Evolutionary conservation across 2,113 vertebrate genomes (phyloP), one percentile per base, ranked within the genome.

Genomic region (Pseudorasbora parva): DNA sequence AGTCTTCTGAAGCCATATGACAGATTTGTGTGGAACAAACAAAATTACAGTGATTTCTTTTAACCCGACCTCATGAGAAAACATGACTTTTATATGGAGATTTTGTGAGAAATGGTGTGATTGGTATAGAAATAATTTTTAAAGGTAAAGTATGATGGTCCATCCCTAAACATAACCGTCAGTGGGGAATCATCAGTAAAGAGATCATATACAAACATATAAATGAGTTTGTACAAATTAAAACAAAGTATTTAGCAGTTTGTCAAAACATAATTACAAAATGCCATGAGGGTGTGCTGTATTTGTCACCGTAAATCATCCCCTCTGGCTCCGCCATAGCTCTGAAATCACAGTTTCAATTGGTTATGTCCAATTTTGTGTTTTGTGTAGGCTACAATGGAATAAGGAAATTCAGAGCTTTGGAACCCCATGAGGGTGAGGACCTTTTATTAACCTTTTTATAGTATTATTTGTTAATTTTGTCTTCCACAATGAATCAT

Each of bases 401-500:
- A 76, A 37, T 7, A 76, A 76, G 59, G 19, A 23, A 14, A 23
- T 45, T 23, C 21, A 71, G 21, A 25, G 11, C 0, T 45, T 71
- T 45, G 41, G 21, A 43, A 8, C 5, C 17, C 21, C 33, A 43
- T 12, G 9, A 56, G 51, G 3, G 23, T 30, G 17, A 54, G 54
- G 37, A 77, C 21, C 11, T 45, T 43, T 45, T 41, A 45, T 71
- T 45, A 71, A 45, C 10, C 68, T 45, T 68, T 37, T 68, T 11
- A 21, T 33, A 41, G 9, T 43, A 41, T 71, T 71, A 71, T 59
- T 59, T 37, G 23, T 69, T 62, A 77, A 77, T 77, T 51, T 41
- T 2, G 21, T 27, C 71, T 68, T 73, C 64, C 33, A 45, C 62
- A 11, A 19, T 4, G 23, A 82, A 45, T 69, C 57, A 77, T 79